Conservation (phyloP, 2,113 vertebrate genomes). For the Nerophis ophidion region DNA sequence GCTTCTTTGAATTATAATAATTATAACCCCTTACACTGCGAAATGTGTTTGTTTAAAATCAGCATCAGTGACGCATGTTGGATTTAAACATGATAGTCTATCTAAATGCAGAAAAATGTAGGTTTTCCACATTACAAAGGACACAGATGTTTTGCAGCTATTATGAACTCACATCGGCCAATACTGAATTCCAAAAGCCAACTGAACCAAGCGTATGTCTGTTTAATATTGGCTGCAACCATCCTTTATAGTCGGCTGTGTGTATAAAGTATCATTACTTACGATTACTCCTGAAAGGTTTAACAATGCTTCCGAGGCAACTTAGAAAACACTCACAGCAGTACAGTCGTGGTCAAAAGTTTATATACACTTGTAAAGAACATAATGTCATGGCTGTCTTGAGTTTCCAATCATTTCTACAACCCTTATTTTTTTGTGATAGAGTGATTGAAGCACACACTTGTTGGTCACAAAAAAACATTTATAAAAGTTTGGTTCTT, state of each 20-base stretch:
- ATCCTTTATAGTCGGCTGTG: not conserved
- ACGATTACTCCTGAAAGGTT: not conserved
- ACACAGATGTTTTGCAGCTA: conserved; percentile 16
- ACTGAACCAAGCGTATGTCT: not conserved
- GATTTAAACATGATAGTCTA: not conserved
- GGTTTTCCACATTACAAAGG: not conserved
- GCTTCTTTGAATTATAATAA: too few species aligned
- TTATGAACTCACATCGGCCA: conserved; percentile 9
- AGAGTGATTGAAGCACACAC: too few species aligned
- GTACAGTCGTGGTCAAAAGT: not conserved
- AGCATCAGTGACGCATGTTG: too few species aligned
- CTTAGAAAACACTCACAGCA: not conserved
- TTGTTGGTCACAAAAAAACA: too few species aligned
- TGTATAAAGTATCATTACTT: not conserved
- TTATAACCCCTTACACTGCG: too few species aligned
- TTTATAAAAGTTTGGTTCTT: too few species aligned
- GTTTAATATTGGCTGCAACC: not conserved
- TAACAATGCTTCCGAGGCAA: not conserved
- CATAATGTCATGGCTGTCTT: too few species aligned
- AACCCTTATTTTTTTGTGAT: too few species aligned
- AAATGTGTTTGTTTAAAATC: too few species aligned
- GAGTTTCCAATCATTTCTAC: too few species aligned
- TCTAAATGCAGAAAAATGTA: not conserved
- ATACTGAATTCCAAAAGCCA: not conserved
- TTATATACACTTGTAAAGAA: too few species aligned